Evolutionary conservation across 1,140 invertebrate genomes (phyloP), one percentile per base, ranked within the genome.

Genomic region (Lepidostoma basale): DNA sequence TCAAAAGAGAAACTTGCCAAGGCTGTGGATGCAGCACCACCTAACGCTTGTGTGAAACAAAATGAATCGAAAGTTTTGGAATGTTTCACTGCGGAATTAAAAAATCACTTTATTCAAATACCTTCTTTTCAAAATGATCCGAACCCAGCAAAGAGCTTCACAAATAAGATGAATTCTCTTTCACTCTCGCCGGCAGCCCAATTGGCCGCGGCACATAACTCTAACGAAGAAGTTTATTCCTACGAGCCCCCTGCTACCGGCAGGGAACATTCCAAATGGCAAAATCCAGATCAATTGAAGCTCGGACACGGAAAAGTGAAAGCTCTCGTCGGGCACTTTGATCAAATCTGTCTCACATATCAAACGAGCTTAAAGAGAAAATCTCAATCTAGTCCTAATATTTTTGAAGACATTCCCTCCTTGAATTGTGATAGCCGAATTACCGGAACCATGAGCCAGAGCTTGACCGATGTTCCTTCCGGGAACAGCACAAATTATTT

Each of bases 281-380:
- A 85, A 63, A 87, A 86, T 0, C 85, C 86, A 1, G 85, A 87
- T 60, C 85, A 87, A 52, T 85, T 85, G 18, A 77, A 86, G 28
- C 80, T 88, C 1, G 84, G 86, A 0, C 84, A 82, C 49, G 87
- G 88, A 1, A 82, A 85, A 77, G 88, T 90, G 0, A 87, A 86
- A 45, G 87, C 86, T 0, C 72, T 90, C 14, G 84, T 88, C 3
- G 87, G 87, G 77, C 86, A 87, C 72, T 90, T 89, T 70, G 81
- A 83, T 62, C 75, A 77, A 63, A 82, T 83, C 9, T 82, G 82
- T 74, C 73, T 83, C 12, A 77, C 56, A 12, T 83, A 83, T 60
- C 77, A 79, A 47, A 77, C 78, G 3, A 81, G 77, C 69, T 78
- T 64, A 58, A 81, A 81, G 73, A 75, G 81, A 58, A 80, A 81